Evolutionary conservation across 2,888 invertebrate genomes (phyloP).

Genomic region (Caenorhabditis imperialis): DNA sequence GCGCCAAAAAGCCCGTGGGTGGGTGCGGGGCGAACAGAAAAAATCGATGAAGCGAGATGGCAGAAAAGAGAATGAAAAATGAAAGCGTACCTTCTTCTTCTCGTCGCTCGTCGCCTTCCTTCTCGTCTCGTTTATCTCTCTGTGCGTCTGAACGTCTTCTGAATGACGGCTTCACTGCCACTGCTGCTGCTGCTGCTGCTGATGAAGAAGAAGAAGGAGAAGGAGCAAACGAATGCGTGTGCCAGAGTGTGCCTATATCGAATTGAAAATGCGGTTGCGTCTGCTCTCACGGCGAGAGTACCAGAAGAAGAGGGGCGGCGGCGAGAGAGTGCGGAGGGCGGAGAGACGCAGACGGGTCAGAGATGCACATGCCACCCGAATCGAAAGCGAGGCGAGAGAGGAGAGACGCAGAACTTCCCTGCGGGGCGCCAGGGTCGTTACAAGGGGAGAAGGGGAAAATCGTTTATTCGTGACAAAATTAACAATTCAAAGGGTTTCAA

Average conservation of each 20-base stretch:
- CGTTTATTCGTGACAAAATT: too few species aligned
- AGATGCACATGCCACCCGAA: slow-evolving; percentile 25
- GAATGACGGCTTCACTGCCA: slow-evolving; percentile 25
- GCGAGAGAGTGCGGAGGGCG: slow-evolving; percentile 1
- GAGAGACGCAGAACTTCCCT: slow-evolving; percentile 13
- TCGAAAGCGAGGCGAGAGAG: background rate
- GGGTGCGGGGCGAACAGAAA: background rate
- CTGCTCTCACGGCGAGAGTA: too few species aligned
- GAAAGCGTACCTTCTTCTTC: slow-evolving; percentile 37
- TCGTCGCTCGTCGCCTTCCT: slow-evolving; percentile 9
- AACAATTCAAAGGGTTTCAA: too few species aligned
- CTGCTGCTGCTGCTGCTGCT: slow-evolving; percentile 21
- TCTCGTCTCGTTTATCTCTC: slow-evolving; percentile 18
- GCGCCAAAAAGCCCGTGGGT: too few species aligned
- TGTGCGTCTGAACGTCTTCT: slow-evolving; percentile 20
- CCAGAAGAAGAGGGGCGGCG: too few species aligned
- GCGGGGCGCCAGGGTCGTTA: too few species aligned
- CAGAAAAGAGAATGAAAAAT: slow-evolving; percentile 41
- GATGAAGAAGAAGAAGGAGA: slow-evolving; percentile 28
- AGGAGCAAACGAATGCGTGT: slow-evolving; percentile 8
- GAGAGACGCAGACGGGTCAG: slow-evolving; percentile 12
- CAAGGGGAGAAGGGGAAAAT: too few species aligned
- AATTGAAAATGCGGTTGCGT: slow-evolving; percentile 40
- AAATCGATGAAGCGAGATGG: slow-evolving; percentile 7
- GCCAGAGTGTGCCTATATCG: slow-evolving; percentile 39